A percentile compares a stretch with the other conserved stretches of the same genome.
phyloP scores from a whole-genome alignment of 2,888 invertebrate genomes.

The Ariolimax columbianus region DNA sequence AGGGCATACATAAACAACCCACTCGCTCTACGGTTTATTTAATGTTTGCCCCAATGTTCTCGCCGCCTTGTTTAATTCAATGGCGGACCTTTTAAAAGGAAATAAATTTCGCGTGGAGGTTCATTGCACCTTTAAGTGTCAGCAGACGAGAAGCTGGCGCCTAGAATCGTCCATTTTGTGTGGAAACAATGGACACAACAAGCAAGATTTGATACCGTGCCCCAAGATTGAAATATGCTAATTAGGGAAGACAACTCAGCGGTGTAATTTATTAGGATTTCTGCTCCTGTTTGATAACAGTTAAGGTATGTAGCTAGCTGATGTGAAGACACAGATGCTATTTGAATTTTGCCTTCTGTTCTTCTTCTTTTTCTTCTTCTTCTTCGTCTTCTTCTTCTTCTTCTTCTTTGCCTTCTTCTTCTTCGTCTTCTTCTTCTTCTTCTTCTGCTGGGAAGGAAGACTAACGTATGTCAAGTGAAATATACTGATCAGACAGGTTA shows the following conservation, averaged over 20 bases:
- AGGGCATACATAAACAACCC: not conserved
- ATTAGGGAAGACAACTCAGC: not conserved
- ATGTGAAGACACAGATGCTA: not conserved
- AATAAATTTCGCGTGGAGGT: conserved; percentile 11
- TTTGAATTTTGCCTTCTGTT: not conserved
- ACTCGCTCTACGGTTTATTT: not conserved
- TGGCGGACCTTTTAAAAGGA: conserved; percentile 11
- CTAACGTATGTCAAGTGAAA: too few relatives aligned
- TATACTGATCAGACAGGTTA: too few relatives aligned
- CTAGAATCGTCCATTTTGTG: conserved; percentile 15
- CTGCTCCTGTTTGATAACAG: not conserved
- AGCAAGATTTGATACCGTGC: not conserved
- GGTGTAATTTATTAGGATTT: not conserved
- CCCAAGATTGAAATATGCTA: conserved; percentile 27
- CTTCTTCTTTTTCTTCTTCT: not conserved
- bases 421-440: too few relatives aligned
- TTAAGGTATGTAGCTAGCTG: not conserved
- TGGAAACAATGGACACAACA: conserved; percentile 15
- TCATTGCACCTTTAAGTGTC: conserved; percentile 27
- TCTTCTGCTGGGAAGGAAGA: too few relatives aligned
- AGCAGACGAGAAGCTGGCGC: conserved; percentile 22
- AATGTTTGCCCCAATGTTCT: not conserved
- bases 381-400: too few relatives aligned
- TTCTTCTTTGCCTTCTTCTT: not conserved
- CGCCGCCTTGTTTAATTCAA: not conserved